These are phyloP conservation scores for Gallinago stenura DNA, from an alignment of 2,797 vertebrate species.

Conservation along the genomic window DNA sequence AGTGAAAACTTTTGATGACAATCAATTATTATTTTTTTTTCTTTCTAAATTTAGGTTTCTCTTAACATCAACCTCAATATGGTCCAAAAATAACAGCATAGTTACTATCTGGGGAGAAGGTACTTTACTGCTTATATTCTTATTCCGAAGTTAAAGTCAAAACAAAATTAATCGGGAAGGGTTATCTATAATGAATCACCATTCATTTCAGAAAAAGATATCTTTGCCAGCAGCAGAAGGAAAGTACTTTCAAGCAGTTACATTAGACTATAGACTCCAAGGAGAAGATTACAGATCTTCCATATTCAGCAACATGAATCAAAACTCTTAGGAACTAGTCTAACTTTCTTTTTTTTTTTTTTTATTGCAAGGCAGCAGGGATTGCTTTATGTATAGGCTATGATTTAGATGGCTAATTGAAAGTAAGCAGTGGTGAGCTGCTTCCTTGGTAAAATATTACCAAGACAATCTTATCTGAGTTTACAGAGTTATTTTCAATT, in stretches of 20 bases:
- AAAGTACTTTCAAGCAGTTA: constrained; percentile 70
- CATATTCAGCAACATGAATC: constrained; percentile 72
- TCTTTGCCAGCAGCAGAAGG: constrained; percentile 60
- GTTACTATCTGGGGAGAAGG: constrained; percentile 44
- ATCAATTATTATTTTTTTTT: constrained; percentile 26
- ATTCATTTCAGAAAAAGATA: constrained; percentile 55
- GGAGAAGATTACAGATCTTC: constrained; percentile 72
- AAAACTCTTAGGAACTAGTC: constrained; percentile 69
- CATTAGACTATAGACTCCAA: constrained; percentile 61
- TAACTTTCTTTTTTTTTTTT: constrained; percentile 41
- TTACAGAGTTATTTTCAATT: constrained; percentile 81
- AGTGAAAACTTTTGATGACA: constrained; percentile 70
- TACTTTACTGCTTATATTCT: constrained; percentile 59
- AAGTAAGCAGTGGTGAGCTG: constrained; percentile 74
- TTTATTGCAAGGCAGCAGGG: constrained; percentile 67
- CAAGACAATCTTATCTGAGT: constrained; percentile 82
- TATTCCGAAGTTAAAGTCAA: constrained; percentile 78
- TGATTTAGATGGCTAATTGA: constrained; percentile 84
- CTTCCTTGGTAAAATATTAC: constrained; percentile 76
- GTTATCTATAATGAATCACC: constrained; percentile 82
- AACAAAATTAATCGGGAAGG: constrained; percentile 80
- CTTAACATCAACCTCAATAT: constrained; percentile 17
- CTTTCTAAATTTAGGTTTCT: constrained; percentile 73
- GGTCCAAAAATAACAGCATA: constrained; percentile 71
- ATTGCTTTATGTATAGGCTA: constrained; percentile 68